Evolutionary conservation across 2,113 vertebrate genomes (phyloP).

Genomic region (Solea senegalensis): DNA sequence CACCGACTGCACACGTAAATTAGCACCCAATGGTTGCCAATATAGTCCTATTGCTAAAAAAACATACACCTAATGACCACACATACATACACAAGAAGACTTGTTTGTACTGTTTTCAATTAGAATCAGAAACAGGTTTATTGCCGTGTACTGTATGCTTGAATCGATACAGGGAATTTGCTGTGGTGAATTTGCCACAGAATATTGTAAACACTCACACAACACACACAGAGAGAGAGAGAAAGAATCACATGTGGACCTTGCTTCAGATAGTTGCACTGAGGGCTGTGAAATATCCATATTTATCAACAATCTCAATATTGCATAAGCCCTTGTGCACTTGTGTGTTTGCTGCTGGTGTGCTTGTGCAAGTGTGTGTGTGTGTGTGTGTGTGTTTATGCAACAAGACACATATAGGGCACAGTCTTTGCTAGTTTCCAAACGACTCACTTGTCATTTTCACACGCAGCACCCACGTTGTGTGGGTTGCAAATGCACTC

Average conservation of each 20-base stretch:
- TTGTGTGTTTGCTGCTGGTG: neutral
- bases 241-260: neutral
- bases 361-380: neutral
- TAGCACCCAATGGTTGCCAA: too few species aligned
- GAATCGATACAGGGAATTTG: too few species aligned
- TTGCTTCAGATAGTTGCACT: conserved; percentile 25
- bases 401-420: too few species aligned
- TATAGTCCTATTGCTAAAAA: too few species aligned
- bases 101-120: neutral
- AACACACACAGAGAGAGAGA: conserved; percentile 1
- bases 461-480: too few species aligned
- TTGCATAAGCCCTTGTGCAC: conserved; percentile 45
- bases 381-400: neutral
- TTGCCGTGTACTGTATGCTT: too few species aligned
- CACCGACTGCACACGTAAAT: too few species aligned
- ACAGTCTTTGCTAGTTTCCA: too few species aligned
- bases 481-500: too few species aligned
- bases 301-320: conserved; percentile 67
- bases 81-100: neutral
- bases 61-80: neutral
- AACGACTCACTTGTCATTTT: too few species aligned
- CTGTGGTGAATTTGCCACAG: too few species aligned
- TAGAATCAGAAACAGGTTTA: too few species aligned
- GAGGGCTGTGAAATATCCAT: conserved; percentile 55
- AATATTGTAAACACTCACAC: neutral